phyloP scores from a whole-genome alignment of 2,888 invertebrate species.

The Stramonita haemastoma region DNA sequence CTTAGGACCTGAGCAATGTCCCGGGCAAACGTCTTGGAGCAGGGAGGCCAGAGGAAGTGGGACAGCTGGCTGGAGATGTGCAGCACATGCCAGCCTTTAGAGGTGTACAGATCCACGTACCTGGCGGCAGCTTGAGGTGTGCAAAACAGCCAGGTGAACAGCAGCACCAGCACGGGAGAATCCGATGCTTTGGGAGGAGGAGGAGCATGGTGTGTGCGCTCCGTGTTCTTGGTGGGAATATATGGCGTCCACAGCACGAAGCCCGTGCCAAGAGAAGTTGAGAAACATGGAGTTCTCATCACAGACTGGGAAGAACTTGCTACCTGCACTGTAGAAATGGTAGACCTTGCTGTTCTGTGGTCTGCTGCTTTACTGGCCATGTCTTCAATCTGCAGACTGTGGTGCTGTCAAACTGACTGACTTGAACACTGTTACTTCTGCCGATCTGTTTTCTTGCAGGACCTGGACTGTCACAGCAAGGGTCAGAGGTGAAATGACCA shows the following conservation, averaged over 20 bases:
- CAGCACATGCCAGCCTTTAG: constrained; percentile 59
- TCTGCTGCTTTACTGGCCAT: neutral
- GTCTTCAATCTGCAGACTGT: neutral
- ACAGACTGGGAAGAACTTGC: neutral
- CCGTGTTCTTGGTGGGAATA: neutral
- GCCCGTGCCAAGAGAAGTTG: neutral
- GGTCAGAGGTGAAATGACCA: too few species aligned
- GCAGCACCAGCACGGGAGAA: constrained; percentile 53
- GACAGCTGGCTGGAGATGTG: constrained; percentile 56
- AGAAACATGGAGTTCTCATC: neutral
- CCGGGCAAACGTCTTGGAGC: constrained; percentile 53
- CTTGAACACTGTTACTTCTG: too few species aligned
- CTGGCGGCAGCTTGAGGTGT: constrained; percentile 39
- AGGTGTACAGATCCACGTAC: constrained; percentile 61
- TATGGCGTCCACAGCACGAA: constrained; percentile 9
- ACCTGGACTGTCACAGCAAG: too few species aligned
- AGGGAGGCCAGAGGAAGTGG: constrained; percentile 67
- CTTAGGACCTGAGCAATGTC: constrained; percentile 47
- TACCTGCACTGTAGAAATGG: neutral
- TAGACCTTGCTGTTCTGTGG: neutral
- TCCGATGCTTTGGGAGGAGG: neutral
- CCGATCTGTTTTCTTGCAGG: too few species aligned
- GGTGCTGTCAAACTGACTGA: too few species aligned
- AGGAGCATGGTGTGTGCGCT: neutral
- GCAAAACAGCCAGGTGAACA: constrained; percentile 65